Base-by-base conservation (phyloP, 2,113 vertebrate genomes). In the Atractosteus spatula region DNA sequence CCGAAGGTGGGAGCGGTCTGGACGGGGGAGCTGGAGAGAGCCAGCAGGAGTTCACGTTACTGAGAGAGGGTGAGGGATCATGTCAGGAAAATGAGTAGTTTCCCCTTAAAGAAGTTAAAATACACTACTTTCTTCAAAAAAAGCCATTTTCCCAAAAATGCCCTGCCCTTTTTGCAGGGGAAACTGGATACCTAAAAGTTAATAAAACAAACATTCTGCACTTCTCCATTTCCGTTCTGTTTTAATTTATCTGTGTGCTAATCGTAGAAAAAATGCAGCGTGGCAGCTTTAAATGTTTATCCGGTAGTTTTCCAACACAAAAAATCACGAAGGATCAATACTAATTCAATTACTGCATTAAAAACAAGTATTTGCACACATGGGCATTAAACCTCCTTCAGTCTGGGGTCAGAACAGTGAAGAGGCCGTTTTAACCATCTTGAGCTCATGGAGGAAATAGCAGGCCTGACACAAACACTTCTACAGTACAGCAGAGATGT, bases 1-100 rank as follows among this genome's bases (percentile, higher is more conserved):
- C 82, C 89, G 87, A 87, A 83, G 88, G 89, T 88, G 89, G 81
- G 51, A 13, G 79, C 80, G 85, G 81, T 68, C n/a, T 59, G 69
- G 69, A 76, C 56, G 76, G 78, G 74, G 72, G 66, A 61, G 74
- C 72, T 70, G 59, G 59, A 68, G 70, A 73, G 76, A 77, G 66
- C 72, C 74, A 63, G 76, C 47, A 64, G 62, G 10, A 71, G 57
- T 66, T 74, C 68, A 13, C 42, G 72, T 82, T 82, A 76, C 78
- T 69, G 66, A 62, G 61, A 68, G 69, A 76, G 75, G 66, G 43
- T 43, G 63, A 29, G 41, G 41, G 69, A 73, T 70, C 70, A 71
- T 51, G 41, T 41, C 44, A 57, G 59, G 66, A 81, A 79, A 66
- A 68, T 41, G 68, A 74, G 73, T 64, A 62, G 62, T 11, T 11